Conservation (phyloP, 2,797 vertebrate species). For the Echiichthys vipera region DNA sequence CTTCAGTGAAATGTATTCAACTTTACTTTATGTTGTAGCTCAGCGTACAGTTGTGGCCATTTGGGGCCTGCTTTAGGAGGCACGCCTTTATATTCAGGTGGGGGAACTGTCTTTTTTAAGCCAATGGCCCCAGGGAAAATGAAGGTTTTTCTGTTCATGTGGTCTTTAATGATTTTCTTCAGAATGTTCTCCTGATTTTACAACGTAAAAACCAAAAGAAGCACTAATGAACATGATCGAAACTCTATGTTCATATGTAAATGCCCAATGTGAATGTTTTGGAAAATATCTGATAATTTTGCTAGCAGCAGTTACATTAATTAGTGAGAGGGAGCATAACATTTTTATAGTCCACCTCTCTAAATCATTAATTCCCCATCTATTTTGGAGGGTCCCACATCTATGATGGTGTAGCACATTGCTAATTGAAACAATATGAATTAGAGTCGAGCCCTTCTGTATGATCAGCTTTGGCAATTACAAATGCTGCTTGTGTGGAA, state of each 20-base stretch:
- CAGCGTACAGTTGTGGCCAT: background rate
- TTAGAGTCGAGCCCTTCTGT: slow-evolving; percentile 2
- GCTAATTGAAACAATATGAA: slow-evolving; percentile 11
- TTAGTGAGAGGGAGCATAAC: background rate
- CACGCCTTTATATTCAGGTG: slow-evolving; percentile 1
- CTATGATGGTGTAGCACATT: background rate
- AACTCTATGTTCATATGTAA: slow-evolving; percentile 35
- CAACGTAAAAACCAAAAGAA: background rate
- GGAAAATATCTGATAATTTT: slow-evolving; percentile 42
- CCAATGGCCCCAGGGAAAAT: background rate
- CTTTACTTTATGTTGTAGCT: background rate
- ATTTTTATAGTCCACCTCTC: slow-evolving; percentile 13
- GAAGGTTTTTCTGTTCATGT: background rate
- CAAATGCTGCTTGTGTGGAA: slow-evolving; percentile 47
- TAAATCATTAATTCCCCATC: background rate
- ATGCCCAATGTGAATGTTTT: slow-evolving; percentile 24
- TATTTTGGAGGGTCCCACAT: slow-evolving; percentile 15
- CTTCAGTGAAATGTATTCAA: slow-evolving; percentile 1
- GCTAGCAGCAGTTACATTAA: slow-evolving; percentile 16
- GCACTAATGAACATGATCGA: background rate
- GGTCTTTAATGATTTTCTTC: background rate
- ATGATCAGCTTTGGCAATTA: slow-evolving; percentile 16
- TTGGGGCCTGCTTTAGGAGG: background rate
- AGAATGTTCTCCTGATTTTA: background rate
- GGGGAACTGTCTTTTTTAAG: background rate